Percentiles rank a stretch among this genome's conserved stretches.
phyloP scores from a whole-genome alignment of 2,797 vertebrate species.

The Rhabdomys pumilio region DNA sequence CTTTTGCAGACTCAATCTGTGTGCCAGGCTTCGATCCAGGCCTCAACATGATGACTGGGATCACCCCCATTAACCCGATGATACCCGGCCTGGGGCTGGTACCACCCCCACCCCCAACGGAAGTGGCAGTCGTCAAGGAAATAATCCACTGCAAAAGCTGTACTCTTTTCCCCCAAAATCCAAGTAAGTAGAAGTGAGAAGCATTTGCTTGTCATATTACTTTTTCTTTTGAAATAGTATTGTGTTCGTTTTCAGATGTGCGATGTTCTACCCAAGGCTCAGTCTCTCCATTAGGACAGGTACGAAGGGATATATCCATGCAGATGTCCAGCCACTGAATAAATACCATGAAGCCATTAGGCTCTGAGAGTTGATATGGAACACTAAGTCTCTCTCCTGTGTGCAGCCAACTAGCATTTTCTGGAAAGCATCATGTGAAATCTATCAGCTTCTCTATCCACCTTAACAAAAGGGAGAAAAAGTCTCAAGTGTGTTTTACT shows the following conservation, averaged over 20 bases:
- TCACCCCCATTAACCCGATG: slow-evolving; percentile 96
- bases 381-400: slow-evolving; percentile 49
- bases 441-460: slow-evolving; percentile 49
- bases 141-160: slow-evolving; percentile 98
- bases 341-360: background rate
- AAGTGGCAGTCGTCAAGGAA: slow-evolving; percentile 95
- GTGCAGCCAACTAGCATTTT: slow-evolving; percentile 13
- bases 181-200: slow-evolving; percentile 92
- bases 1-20: slow-evolving; percentile 95
- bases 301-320: background rate
- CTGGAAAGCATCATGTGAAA: slow-evolving; percentile 34
- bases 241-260: slow-evolving; percentile 30
- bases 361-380: background rate
- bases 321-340: background rate
- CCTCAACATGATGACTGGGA: slow-evolving; percentile 94
- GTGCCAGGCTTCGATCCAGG: slow-evolving; percentile 96
- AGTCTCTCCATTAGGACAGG: background rate
- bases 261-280: background rate
- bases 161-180: slow-evolving; percentile 97
- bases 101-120: slow-evolving; percentile 92
- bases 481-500: slow-evolving; percentile 61
- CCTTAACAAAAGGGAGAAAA: slow-evolving; percentile 67
- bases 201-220: background rate
- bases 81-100: slow-evolving; percentile 96
- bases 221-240: background rate